Percentiles rank a stretch among this genome's conserved stretches.
phyloP scores from a whole-genome alignment of 1,140 invertebrate genomes.

The Danaus plexippus region DNA sequence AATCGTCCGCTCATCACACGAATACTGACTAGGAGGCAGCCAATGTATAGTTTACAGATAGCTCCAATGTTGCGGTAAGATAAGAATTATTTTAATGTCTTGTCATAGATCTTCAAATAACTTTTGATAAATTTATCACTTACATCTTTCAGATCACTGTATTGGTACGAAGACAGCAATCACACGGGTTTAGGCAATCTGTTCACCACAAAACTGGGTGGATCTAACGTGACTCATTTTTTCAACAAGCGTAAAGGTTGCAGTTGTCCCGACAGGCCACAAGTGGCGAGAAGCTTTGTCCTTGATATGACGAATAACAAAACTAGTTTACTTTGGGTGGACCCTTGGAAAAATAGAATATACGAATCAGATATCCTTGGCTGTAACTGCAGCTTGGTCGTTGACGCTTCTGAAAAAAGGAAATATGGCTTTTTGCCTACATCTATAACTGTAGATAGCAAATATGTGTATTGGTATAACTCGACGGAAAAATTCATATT shows the following conservation, averaged over 20 bases:
- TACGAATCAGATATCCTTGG: slow-evolving; percentile 77
- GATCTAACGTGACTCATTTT: slow-evolving; percentile 73
- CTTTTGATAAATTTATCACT: neutral
- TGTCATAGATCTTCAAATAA: slow-evolving; percentile 1
- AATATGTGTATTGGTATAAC: slow-evolving; percentile 81
- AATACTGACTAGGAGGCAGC: slow-evolving; percentile 66
- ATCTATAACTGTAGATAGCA: slow-evolving; percentile 77
- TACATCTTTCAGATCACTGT: slow-evolving; percentile 74
- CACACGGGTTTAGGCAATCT: slow-evolving; percentile 72
- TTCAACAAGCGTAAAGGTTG: slow-evolving; percentile 72
- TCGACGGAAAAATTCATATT: slow-evolving; percentile 75
- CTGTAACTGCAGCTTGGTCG: slow-evolving; percentile 76
- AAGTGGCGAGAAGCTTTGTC: slow-evolving; percentile 75
- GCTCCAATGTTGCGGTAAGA: slow-evolving; percentile 79
- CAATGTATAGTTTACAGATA: slow-evolving; percentile 78
- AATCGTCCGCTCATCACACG: slow-evolving; percentile 59
- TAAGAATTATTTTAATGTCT: slow-evolving; percentile 2
- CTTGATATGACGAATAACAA: slow-evolving; percentile 76
- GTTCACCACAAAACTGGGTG: slow-evolving; percentile 76
- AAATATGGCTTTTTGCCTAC: slow-evolving; percentile 72
- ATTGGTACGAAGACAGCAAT: slow-evolving; percentile 79
- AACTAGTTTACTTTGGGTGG: slow-evolving; percentile 78
- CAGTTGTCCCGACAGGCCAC: slow-evolving; percentile 74
- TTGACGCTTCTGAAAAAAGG: slow-evolving; percentile 67
- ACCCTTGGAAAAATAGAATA: slow-evolving; percentile 74